phyloP scores from a whole-genome alignment of 2,888 invertebrate genomes.

The Steinernema scapterisci region DNA sequence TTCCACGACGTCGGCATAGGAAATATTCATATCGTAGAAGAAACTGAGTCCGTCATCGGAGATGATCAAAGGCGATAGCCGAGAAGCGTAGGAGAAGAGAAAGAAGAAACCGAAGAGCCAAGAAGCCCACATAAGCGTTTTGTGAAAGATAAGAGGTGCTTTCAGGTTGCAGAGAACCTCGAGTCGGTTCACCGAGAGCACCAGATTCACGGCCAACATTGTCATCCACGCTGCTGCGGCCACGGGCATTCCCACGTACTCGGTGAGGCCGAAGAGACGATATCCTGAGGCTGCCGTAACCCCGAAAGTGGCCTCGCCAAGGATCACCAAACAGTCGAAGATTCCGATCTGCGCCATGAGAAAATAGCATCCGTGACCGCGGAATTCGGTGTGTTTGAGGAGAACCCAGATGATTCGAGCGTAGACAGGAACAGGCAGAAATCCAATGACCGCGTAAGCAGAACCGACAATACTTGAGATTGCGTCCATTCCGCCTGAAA shows the following conservation, averaged over 20 bases:
- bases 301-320: not conserved
- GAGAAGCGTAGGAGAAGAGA: not conserved
- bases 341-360: not conserved
- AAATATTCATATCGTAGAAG: not conserved
- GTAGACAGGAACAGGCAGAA: not conserved
- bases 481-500: no score
- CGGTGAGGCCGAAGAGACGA: not conserved
- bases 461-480: not conserved
- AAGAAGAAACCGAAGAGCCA: not conserved
- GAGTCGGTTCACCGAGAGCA: not conserved
- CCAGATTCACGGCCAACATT: not conserved
- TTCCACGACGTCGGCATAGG: not conserved
- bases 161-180: not conserved
- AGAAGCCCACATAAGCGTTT: not conserved
- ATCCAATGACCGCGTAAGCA: not conserved
- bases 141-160: not conserved
- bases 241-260: not conserved
- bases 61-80: not conserved
- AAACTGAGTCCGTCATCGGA: not conserved
- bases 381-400: not conserved
- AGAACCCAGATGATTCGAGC: not conserved
- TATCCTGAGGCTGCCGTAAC: not conserved
- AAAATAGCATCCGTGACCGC: not conserved
- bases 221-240: not conserved
- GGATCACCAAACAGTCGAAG: not conserved